phyloP scores from a whole-genome alignment of 2,113 vertebrate genomes.

The Nerophis lumbriciformis region DNA sequence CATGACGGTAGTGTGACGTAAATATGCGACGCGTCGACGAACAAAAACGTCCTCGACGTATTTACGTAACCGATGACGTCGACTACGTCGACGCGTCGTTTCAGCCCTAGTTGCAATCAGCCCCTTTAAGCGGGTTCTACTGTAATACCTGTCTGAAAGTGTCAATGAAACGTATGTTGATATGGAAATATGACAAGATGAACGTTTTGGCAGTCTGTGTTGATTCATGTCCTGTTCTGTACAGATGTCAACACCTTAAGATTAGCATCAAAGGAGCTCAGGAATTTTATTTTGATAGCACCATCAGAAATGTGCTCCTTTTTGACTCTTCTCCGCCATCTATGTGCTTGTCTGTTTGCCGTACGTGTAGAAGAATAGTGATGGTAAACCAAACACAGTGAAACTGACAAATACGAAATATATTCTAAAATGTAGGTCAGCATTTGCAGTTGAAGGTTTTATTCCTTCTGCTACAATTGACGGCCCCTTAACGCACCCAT shows the following conservation, averaged over 20 bases:
- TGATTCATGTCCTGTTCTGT: too few relatives aligned
- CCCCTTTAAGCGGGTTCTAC: too few relatives aligned
- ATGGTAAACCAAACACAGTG: slow-evolving; percentile 25
- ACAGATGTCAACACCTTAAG: slow-evolving; percentile 23
- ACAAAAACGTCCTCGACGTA: too few relatives aligned
- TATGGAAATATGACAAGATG: not conserved
- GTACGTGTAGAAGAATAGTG: not conserved
- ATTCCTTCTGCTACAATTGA: slow-evolving; percentile 2
- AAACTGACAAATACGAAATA: slow-evolving; percentile 39
- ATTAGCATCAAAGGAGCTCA: slow-evolving; percentile 22
- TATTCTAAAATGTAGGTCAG: slow-evolving; percentile 50
- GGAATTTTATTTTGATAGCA: slow-evolving; percentile 18
- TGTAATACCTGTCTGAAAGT: not conserved
- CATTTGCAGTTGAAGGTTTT: slow-evolving; percentile 4
- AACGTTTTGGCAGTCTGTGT: not conserved
- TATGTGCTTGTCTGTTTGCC: slow-evolving; percentile 3
- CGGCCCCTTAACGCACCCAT: slow-evolving; percentile 6
- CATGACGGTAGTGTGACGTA: too few relatives aligned
- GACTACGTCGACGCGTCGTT: too few relatives aligned
- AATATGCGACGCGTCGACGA: too few relatives aligned
- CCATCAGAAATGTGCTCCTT: slow-evolving; percentile 10
- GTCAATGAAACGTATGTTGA: not conserved
- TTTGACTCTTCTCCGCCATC: not conserved
- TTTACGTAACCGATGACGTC: too few relatives aligned
- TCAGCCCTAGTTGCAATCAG: too few relatives aligned